Evolutionary conservation across 2,113 vertebrate genomes (phyloP), one percentile per base, ranked within the genome.

Genomic region (Pica pica): DNA sequence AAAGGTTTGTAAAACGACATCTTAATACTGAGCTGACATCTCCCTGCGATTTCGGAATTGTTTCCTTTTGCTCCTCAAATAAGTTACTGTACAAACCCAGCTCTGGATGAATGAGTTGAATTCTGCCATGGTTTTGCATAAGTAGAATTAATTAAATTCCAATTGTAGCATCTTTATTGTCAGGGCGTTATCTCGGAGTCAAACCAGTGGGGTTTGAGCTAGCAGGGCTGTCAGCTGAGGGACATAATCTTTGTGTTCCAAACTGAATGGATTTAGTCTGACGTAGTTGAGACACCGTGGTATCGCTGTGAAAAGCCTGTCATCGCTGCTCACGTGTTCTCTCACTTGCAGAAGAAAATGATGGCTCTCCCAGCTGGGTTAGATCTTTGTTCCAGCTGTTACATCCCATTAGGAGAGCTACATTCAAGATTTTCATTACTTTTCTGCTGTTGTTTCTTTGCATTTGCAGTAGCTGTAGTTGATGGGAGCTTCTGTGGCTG

Each of bases 361-460:
- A 87, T 89, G 83, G 10, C 83, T 96, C 91, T 93, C 95, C 92
- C 86, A 95, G 90, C 94, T 90, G 90, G 85, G 83, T 92, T 95
- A 96, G 88, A 96, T 96, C 93, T 93, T 95, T 96, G 93, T 95
- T 95, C 95, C 95, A 93, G 93, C 95, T 97, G 92, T 95, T 97
- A 94, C 89, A 94, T 96, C 92, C 95, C 94, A 96, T 97, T 95
- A 96, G 89, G 73, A 92, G 83, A 93, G 94, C 80, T 57, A 7
- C 61, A 75, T 44, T 89, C 70, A 73, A 64, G 90, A 69, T 92
- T 93, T 90, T 92, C 73, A 50, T 87, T 79, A 89, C 92, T 96
- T 96, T 95, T 92, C 94, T 97, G 88, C 93, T 79, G 79, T 96
- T 97, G 95, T 95, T 97, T 89, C 90, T 96, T 94, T 96, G 92